Evolutionary conservation across 2,888 invertebrate genomes (phyloP), one percentile per base, ranked within the genome.

Genomic region (Cryptocheilus praepositus): DNA sequence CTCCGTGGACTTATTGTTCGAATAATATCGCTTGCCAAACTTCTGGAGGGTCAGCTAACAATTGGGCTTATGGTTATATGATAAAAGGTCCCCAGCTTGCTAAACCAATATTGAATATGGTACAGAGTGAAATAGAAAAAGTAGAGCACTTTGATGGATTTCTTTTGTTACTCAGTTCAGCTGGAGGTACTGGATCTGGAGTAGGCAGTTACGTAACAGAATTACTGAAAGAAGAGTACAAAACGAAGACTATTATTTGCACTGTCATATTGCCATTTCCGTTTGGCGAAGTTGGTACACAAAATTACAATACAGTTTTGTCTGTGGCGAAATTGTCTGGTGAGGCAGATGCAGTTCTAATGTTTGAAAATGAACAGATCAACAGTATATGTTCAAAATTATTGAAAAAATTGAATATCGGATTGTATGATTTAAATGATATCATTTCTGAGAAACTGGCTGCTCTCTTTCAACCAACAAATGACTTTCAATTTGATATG

Each of bases 171-270:
- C 85, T 90, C 19, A 90, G 91, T 77, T 89, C 90, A 21, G 90
- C 90, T 13, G 91, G 91, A 52, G 91, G 91, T 15, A 91, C 91
- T 1, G 91, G 91, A 18, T 91, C 91, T 13, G 91, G 91, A 4
- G 87, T 91, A 22, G 91, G 91, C 4, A 90, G 90, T 75, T 86
- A 79, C 73, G 81, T 90, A 22, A 83, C 89, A 49, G 89, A 90
- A 79, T 68, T 83, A 54, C 63, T 91, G 4, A 83, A 88, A 0
- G 85, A 90, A 53, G 88, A 89, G 68, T 91, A 89, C 74, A 86
- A 90, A 2, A 89, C 88, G n/a, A 90, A 90, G 80, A 84, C 81
- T 45, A 86, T 91, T 15, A 73, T 89, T 7, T 87, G 85, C 64
- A 82, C 85, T 36, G 79, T 90, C 7, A 83, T 91, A 22, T 79